These are phyloP conservation scores for Gonioctena quinquepunctata DNA, from an alignment of 1,140 invertebrate genomes.

Conservation along the genomic window DNA sequence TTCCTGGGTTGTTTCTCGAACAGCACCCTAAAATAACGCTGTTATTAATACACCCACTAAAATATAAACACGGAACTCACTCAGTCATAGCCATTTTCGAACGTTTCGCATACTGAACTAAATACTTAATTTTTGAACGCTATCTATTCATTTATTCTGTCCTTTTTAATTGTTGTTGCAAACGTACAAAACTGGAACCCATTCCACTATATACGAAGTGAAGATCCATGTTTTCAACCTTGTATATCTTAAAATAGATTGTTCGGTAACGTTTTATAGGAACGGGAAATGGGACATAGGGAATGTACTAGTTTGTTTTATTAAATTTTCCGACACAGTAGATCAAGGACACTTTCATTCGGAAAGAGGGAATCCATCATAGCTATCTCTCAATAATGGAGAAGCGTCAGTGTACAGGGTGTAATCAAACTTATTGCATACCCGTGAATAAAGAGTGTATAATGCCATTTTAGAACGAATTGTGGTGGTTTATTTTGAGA, in stretches of 20 bases:
- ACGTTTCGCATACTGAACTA: background rate
- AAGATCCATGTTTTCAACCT: slow-evolving; percentile 3
- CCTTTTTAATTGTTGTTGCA: background rate
- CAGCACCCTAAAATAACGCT: background rate
- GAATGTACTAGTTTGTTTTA: background rate
- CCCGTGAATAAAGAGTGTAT: no score
- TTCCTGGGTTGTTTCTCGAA: background rate
- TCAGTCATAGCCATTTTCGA: background rate
- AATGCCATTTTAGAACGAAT: no score
- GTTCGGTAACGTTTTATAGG: background rate
- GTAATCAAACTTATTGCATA: no score
- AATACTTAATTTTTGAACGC: background rate
- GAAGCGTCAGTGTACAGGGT: no score
- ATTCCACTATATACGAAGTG: background rate
- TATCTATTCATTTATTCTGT: background rate
- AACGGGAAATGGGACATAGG: background rate
- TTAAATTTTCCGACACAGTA: background rate
- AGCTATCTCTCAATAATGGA: no score
- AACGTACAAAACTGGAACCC: background rate
- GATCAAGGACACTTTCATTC: background rate
- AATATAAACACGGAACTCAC: background rate
- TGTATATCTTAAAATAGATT: slow-evolving; percentile 1
- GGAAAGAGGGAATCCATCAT: no score
- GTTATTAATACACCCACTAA: background rate
- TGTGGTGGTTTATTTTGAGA: no score